Percentiles rank a stretch among this genome's conserved stretches.
Evolutionary conservation across 2,888 invertebrate species (phyloP).

Genomic region (Hanleya hanleyi): DNA sequence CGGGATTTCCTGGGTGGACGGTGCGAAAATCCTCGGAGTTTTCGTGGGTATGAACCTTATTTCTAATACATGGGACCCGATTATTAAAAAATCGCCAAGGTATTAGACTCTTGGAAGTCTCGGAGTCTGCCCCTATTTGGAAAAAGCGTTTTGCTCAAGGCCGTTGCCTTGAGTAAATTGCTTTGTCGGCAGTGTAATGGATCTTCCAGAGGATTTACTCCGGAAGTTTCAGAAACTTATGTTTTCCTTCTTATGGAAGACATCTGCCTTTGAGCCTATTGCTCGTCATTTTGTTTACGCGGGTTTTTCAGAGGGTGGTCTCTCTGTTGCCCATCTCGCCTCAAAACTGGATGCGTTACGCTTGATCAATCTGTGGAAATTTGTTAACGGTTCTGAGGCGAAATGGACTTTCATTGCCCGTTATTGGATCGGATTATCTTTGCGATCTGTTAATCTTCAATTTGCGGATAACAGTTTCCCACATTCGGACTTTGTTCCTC

Average conservation of each 20-base stretch:
- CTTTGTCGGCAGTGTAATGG: too few relatives aligned
- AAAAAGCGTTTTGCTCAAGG: background rate
- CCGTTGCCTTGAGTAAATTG: background rate
- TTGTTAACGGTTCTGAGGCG: background rate
- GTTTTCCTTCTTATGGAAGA: background rate
- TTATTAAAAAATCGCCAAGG: background rate
- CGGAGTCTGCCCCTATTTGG: background rate
- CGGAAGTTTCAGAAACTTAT: too few relatives aligned
- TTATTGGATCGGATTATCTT: conserved; percentile 6
- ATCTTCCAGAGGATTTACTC: too few relatives aligned
- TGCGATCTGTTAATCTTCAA: background rate
- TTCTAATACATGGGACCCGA: background rate
- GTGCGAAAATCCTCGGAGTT: background rate
- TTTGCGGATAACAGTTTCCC: background rate
- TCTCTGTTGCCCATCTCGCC: background rate
- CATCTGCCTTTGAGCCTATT: background rate
- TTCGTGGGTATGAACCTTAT: background rate
- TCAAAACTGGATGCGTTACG: background rate
- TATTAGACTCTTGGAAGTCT: background rate
- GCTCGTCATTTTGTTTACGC: background rate
- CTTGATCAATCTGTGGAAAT: background rate
- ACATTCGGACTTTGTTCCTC: background rate
- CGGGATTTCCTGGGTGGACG: background rate
- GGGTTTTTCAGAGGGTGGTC: background rate
- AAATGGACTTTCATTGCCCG: background rate